Evolutionary conservation across 2,113 vertebrate species (phyloP), one percentile per base, ranked within the genome.

Genomic region (Procavia capensis): DNA sequence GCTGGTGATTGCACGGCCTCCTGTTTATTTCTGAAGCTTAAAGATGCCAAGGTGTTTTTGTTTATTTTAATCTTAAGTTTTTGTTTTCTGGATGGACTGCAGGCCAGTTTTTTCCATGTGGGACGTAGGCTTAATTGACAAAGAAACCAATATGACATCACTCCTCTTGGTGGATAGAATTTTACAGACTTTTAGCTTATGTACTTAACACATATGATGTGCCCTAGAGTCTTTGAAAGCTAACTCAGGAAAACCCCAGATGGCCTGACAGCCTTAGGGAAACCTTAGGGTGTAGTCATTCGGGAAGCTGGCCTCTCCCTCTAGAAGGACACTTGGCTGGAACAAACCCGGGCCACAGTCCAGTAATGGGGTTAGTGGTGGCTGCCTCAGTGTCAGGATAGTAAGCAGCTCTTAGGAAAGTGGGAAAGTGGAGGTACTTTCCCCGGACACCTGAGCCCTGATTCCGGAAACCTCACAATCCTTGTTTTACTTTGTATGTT

Each of bases 131-230:
- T 93, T 45, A 87, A 63, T 57, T 61, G 36, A 25, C 74, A 72
- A 36, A 82, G 83, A 61, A 94, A 59, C 76, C n/a, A 90, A 22
- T 24, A 81, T 63, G 25, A 50, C 14, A n/a, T 19, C 9, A 50
- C 25, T 76, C 25, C 14, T 39, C 20, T 7, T 39, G 74, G 41
- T 31, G 14, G 43, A 45, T 31, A 93, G 24, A 79, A 63, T 75
- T 92, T 85, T 22, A 45, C 17, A 93, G 24, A 79, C 68, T 75
- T 92, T 85, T 22, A 25, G 81, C 86, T 87, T 80, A 61, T 72
- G 5, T 36, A 39, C 7, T 87, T 78, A 20, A 19, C 39, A 16
- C 31, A 11, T 34, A 64, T 66, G 79, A 75, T 59, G 9, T 70
- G 34, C 82, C 59, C 36, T 66, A 66, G 66, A 80, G 13, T 39